phyloP scores from a whole-genome alignment of 2,113 vertebrate species.

The Malurus cyaneus region DNA sequence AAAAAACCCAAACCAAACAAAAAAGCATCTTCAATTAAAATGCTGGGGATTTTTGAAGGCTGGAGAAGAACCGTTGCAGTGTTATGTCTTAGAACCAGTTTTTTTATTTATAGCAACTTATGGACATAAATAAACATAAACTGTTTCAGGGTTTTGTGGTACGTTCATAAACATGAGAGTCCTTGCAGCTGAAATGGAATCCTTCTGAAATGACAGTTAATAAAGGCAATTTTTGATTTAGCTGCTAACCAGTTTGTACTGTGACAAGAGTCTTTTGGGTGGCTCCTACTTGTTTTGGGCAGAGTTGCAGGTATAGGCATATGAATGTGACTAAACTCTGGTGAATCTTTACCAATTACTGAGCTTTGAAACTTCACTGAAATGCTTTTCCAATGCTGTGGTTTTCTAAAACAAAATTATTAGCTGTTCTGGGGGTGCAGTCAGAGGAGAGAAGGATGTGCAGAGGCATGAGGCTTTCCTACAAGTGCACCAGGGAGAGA shows the following conservation, averaged over 20 bases:
- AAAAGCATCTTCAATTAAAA: background rate
- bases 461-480: background rate
- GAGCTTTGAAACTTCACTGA: background rate
- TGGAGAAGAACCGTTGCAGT: background rate
- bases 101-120: conserved; percentile 4
- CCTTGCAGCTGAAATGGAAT: conserved; percentile 24
- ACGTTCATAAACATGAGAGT: conserved; percentile 13
- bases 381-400: background rate
- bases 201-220: conserved; percentile 37
- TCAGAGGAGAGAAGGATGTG: background rate
- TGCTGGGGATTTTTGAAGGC: background rate
- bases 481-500: background rate
- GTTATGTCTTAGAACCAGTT: background rate
- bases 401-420: background rate
- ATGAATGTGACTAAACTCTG: background rate
- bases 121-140: conserved; percentile 34
- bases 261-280: background rate
- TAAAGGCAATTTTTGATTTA: conserved; percentile 32
- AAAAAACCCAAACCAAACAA: background rate
- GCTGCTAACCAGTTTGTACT: background rate
- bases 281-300: background rate
- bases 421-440: background rate
- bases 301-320: background rate
- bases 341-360: background rate
- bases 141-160: conserved; percentile 5